Conservation (phyloP, 1,140 invertebrate genomes). For the Drepana arcuata region DNA sequence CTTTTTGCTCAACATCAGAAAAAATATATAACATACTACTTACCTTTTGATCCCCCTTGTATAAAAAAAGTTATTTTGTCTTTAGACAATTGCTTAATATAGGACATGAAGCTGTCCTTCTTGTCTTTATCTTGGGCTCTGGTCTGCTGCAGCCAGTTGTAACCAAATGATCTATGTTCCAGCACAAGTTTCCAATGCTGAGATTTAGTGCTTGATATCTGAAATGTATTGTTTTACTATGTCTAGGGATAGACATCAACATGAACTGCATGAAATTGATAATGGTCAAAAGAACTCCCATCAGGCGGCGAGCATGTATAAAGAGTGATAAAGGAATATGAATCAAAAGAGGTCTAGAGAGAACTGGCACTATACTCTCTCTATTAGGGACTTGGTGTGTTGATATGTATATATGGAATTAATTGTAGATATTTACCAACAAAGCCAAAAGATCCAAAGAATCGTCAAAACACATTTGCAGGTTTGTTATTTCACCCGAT, state of each 20-base stretch:
- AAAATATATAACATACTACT: too few species aligned
- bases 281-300: too few species aligned
- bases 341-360: too few species aligned
- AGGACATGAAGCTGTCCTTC: slow-evolving; percentile 57
- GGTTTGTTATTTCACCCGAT: slow-evolving; percentile 43
- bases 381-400: too few species aligned
- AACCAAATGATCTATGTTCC: slow-evolving; percentile 54
- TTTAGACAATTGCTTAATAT: slow-evolving; percentile 57
- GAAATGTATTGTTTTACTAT: too few species aligned
- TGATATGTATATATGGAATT: too few species aligned
- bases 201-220: slow-evolving; percentile 46
- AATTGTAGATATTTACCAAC: slow-evolving; percentile 32
- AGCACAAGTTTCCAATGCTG: slow-evolving; percentile 59
- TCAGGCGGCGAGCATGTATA: too few species aligned
- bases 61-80: slow-evolving; percentile 61
- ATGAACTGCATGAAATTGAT: too few species aligned
- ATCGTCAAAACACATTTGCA: slow-evolving; percentile 64
- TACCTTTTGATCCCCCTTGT: slow-evolving; percentile 56
- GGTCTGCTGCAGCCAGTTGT: slow-evolving; percentile 56
- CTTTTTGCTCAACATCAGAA: too few species aligned
- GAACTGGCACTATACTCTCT: too few species aligned
- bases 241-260: too few species aligned
- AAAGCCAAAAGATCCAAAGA: slow-evolving; percentile 51
- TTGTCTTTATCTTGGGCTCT: slow-evolving; percentile 50
- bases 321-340: too few species aligned